phyloP scores from a whole-genome alignment of 2,113 vertebrate genomes.

The Rhinichthys klamathensis region DNA sequence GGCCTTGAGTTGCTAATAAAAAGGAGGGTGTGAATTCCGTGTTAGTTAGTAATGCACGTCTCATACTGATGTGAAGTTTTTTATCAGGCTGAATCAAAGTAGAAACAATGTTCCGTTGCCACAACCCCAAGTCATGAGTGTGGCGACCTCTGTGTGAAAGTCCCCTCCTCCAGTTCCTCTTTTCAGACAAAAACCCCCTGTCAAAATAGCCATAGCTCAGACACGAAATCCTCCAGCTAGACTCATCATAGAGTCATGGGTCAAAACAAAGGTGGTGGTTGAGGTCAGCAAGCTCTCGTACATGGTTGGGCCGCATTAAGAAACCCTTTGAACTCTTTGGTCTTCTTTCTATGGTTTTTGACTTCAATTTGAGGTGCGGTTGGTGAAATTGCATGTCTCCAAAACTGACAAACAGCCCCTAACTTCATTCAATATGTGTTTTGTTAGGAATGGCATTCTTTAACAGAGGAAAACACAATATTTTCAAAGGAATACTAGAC shows the following conservation, averaged over 20 bases:
- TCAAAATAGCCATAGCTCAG: constrained; percentile 40
- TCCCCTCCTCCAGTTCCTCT: constrained; percentile 67
- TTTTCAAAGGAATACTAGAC: not conserved
- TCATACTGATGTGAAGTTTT: not conserved
- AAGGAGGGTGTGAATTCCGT: not conserved
- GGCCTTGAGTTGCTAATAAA: not conserved
- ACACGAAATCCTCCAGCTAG: constrained; percentile 1
- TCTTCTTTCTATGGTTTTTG: not conserved
- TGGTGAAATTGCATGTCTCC: not conserved
- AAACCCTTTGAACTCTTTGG: not conserved
- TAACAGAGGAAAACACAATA: not conserved
- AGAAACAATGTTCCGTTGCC: constrained; percentile 46
- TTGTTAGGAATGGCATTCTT: not conserved
- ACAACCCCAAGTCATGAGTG: constrained; percentile 53
- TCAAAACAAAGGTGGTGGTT: constrained; percentile 9
- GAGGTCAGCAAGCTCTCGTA: not conserved
- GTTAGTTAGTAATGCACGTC: constrained; percentile 2
- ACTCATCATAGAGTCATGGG: constrained; percentile 1
- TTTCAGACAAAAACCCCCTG: constrained; percentile 60
- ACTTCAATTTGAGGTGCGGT: not conserved
- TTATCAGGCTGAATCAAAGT: constrained; percentile 59
- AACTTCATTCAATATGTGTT: not conserved
- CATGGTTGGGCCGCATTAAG: not conserved
- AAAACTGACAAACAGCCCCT: not conserved
- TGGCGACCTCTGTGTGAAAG: constrained; percentile 60